Percentiles rank a stretch among this genome's conserved stretches.
Conservation (phyloP, 2,113 vertebrate genomes). For the Orycteropus afer region DNA sequence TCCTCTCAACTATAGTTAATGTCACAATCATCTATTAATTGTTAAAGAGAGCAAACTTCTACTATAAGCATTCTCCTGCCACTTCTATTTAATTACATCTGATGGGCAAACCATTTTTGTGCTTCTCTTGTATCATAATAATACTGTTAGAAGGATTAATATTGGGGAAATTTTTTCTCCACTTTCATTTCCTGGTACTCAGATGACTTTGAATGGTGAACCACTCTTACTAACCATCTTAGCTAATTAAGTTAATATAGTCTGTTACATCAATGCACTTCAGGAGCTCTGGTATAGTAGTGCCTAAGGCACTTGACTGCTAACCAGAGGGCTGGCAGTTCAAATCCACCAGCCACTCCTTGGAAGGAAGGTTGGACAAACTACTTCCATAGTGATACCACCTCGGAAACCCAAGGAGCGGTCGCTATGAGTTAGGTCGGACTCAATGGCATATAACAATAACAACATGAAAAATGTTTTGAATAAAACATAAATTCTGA, state of each 20-base stretch:
- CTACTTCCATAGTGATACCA: too few species aligned
- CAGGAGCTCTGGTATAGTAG: too few species aligned
- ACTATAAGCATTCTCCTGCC: accelerated
- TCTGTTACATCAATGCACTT: background rate
- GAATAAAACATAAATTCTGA: background rate
- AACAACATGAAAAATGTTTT: background rate
- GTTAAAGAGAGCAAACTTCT: background rate
- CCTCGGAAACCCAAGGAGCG: too few species aligned
- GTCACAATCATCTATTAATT: background rate
- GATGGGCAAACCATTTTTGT: background rate
- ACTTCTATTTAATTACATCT: too few species aligned
- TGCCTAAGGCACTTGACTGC: too few species aligned
- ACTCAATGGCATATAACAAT: too few species aligned
- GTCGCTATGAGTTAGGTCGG: too few species aligned
- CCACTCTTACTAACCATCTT: background rate
- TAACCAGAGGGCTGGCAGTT: too few species aligned
- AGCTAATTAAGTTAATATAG: background rate
- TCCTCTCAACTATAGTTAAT: background rate
- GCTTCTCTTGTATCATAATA: background rate
- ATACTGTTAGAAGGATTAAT: background rate
- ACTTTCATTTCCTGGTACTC: background rate
- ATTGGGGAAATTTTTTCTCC: background rate
- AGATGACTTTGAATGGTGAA: background rate
- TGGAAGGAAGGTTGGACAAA: too few species aligned
- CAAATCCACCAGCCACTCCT: too few species aligned